phyloP scores from a whole-genome alignment of 2,888 invertebrate genomes.

The Agrochola litura region DNA sequence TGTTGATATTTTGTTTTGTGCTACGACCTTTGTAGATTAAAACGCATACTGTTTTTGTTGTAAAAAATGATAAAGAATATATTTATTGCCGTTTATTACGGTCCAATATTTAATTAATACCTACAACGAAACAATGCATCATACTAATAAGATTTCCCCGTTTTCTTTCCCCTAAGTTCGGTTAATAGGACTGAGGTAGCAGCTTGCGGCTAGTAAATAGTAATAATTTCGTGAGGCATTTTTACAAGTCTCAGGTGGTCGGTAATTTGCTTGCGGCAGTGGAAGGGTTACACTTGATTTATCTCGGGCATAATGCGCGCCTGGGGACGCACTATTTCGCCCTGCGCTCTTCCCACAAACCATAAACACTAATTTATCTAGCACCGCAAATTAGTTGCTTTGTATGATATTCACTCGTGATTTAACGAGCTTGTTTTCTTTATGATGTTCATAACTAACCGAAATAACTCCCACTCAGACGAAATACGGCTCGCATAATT shows the following conservation, averaged over 20 bases:
- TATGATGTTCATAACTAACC: conserved; percentile 65
- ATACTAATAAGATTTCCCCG: conserved; percentile 22
- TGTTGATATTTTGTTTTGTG: conserved; percentile 9
- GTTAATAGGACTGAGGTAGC: conserved; percentile 56
- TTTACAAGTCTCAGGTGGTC: conserved; percentile 90
- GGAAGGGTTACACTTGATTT: conserved; percentile 89
- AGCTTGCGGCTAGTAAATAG: conserved; percentile 69
- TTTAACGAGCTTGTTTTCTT: conserved; percentile 67
- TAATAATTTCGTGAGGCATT: conserved; percentile 83
- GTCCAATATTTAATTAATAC: conserved; percentile 12
- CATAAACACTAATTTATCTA: conserved; percentile 84
- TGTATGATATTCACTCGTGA: conserved; percentile 65
- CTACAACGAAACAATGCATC: conserved; percentile 5
- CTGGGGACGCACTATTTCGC: conserved; percentile 84
- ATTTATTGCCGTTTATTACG: not conserved
- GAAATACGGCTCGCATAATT: conserved; percentile 54
- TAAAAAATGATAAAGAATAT: conserved; percentile 4
- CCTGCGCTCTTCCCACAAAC: conserved; percentile 73
- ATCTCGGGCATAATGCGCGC: conserved; percentile 83
- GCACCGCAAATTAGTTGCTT: conserved; percentile 74
- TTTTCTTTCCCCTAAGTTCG: conserved; percentile 67
- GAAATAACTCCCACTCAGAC: conserved; percentile 55
- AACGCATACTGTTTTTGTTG: not conserved
- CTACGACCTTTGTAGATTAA: conserved; percentile 27
- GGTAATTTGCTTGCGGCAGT: conserved; percentile 85